Evolutionary conservation across 2,888 invertebrate species (phyloP), one percentile per base, ranked within the genome.

Genomic region (Cremastinae sp.): DNA sequence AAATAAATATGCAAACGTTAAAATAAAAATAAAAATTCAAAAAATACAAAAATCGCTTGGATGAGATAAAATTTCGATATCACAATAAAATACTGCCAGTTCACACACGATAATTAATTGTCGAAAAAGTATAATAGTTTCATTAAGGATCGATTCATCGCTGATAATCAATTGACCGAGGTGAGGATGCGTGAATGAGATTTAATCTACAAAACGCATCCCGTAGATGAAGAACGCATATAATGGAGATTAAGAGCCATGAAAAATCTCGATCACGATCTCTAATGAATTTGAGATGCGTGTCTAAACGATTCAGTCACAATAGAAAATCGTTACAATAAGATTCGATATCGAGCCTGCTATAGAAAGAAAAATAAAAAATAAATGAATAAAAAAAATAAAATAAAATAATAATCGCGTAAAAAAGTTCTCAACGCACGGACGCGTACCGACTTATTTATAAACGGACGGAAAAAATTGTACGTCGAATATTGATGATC

Each of bases 221-320:
- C 28, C 5, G 28, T 28, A 2, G 28, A 28, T 28, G 28, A 5
- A 3, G 28, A 71, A 65, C 75, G 65, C 49, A 45, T 55, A 41
- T 39, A 12, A 62, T 28, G n/a, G 5, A 12, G 43, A 18, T 20
- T 41, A 20, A 39, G 37, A 47, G 14, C 37, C 5, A 56, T 18
- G 43, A 64, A 18, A 49, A 64, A 59, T 73, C 73, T 68, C 47
- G 69, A 47, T 55, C 59, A 53, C 47, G 41, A 70, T 65, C 61
- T 68, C 79, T 80, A 80, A 80, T 80, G 80, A 80, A 78, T 80
- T 80, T 78, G 80, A 80, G 69, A 79, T 79, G 78, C 78, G 80
- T 80, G 78, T 78, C 79, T 74, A 77, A 79, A 71, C 47, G 73
- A 58, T 74, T 70, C 55, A 56, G 74, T 79, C 74, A 80, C 77